Conservation (phyloP, 1,140 invertebrate species). For the Diprion similis region DNA sequence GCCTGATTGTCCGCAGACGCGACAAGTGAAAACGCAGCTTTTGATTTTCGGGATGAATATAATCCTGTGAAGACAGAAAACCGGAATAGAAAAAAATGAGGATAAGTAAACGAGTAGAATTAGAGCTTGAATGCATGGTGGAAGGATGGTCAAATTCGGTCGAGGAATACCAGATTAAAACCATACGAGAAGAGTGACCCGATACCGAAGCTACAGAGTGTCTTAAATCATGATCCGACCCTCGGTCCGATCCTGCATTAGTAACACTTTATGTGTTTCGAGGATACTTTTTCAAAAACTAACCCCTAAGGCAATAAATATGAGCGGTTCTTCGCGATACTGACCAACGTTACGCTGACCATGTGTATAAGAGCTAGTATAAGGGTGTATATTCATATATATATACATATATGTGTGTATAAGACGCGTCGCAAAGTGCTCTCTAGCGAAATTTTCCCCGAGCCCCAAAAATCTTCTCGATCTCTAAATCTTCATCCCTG, state of each 20-base stretch:
- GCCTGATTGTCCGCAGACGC: too few relatives aligned
- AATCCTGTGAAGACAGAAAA: too few relatives aligned
- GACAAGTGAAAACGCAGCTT: too few relatives aligned
- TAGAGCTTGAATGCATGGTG: too few relatives aligned
- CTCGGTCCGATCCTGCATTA: neutral
- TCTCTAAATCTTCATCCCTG: neutral
- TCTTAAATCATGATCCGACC: conserved; percentile 2
- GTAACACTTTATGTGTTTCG: neutral
- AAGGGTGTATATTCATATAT: too few relatives aligned
- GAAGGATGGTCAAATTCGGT: too few relatives aligned
- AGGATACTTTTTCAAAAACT: neutral
- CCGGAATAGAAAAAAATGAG: too few relatives aligned
- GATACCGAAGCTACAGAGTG: neutral
- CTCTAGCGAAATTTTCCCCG: neutral
- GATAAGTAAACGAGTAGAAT: too few relatives aligned
- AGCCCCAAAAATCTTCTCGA: neutral
- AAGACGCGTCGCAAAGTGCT: neutral
- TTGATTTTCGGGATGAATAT: too few relatives aligned
- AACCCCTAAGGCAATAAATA: neutral
- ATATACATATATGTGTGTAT: too few relatives aligned
- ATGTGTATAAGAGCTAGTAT: neutral
- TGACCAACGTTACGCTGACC: neutral
- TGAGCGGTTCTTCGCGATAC: neutral
- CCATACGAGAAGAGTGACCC: too few relatives aligned
- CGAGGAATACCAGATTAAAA: too few relatives aligned